Evolutionary conservation across 2,113 vertebrate species (phyloP).

Genomic region (cat (Felis catus)): F.catus_Fca126_mat1.0 CM031420.1:138008001-138008500

Average conservation of each 20-base stretch:
- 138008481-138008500: constrained; percentile 50
- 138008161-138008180: neutral
- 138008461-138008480: constrained; percentile 65
- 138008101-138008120: neutral
- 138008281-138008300: neutral
- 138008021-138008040: neutral
- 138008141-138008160: constrained; percentile 48
- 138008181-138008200: constrained; percentile 8
- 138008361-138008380: constrained; percentile 69
- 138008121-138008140: neutral
- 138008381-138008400: constrained; percentile 61
- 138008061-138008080: neutral
- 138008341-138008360: constrained; percentile 54
- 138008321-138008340: neutral
- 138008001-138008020: neutral
- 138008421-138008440: neutral
- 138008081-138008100: constrained; percentile 38
- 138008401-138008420: neutral
- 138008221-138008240: neutral
- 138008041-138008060: neutral
- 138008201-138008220: constrained; percentile 41
- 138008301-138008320: neutral
- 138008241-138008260: neutral
- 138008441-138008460: neutral
- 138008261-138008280: neutral